These are phyloP conservation scores for Trissolcus basalis DNA, from an alignment of 1,140 invertebrate species.

Conservation along the genomic window DNA sequence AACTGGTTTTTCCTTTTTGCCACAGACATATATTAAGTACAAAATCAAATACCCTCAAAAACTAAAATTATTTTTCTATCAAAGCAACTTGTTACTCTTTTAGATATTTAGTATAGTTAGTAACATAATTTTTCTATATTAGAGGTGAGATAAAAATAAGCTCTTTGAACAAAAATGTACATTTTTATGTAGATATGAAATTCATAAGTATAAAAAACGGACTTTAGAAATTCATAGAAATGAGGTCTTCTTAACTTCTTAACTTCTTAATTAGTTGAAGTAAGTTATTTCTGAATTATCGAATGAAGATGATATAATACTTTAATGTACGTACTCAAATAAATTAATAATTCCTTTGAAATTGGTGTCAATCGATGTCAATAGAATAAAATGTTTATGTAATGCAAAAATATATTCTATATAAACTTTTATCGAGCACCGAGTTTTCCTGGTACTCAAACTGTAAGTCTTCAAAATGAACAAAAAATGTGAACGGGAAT, in stretches of 20 bases:
- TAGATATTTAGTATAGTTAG: no score
- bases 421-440: conserved; percentile 32
- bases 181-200: no score
- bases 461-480: conserved; percentile 21
- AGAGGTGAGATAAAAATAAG: no score
- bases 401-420: conserved; percentile 46
- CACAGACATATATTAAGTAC: neutral
- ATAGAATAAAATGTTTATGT: conserved; percentile 32
- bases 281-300: neutral
- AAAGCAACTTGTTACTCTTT: no score
- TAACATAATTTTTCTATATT: no score
- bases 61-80: no score
- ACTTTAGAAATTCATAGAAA: no score
- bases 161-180: no score
- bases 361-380: conserved; percentile 19
- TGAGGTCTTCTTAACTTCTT: no score
- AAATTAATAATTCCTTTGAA: neutral
- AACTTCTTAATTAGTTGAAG: neutral
- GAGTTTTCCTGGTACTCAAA: conserved; percentile 14
- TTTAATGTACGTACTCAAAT: neutral
- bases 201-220: no score
- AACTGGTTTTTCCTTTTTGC: no score
- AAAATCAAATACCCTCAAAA: no score
- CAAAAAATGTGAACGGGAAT: conserved; percentile 1
- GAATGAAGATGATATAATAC: neutral